Evolutionary conservation across 2,888 invertebrate species (phyloP), one percentile per base, ranked within the genome.

Genomic region (Agrilus biguttatus): DNA sequence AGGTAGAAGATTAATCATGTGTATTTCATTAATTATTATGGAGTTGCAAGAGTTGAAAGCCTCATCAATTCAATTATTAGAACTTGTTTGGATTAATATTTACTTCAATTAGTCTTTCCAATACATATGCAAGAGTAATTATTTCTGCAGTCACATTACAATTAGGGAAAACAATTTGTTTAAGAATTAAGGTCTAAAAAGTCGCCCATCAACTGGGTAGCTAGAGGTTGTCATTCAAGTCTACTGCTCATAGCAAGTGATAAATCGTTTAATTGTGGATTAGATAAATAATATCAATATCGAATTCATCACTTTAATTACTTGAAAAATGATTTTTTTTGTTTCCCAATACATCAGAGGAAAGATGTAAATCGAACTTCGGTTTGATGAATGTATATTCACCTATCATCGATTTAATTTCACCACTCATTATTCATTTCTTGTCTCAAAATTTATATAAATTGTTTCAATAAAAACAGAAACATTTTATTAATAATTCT

Each of bases 101-200:
- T 19, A 71, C 65, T 58, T 67, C 61, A 44, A 57, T 54, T 10
- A 71, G 48, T 43, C 61, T 53, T 50, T 66, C 62, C 51, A 70
- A 69, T 33, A 71, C 47, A 32, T 57, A 37, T 4, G 63, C 61
- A 35, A 60, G 47, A 10, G 58, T 49, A 37, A 58, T 51, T 47
- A 55, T 57, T 53, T 67, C 65, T 6, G 59, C 51, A 28, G 59
- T 55, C 6, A 70, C 42, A 54, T 72, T 72, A 47, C 63, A 68
- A 56, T 71, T 72, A n/a, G 72, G 53, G 53, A 61, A 71, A 10
- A 71, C 65, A 40, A 63, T 63, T 51, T 70, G 71, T 5, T 45
- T 58, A 51, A 0, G 66, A 66, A 14, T 55, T 51, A 41, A 56
- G 56, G 14, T 68, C 67, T 12, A 58, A 53, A 36, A 58, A 51